A percentile compares a stretch with the other conserved stretches of the same genome.
Evolutionary conservation across 1,140 invertebrate species (phyloP).

Genomic region (Globodera rostochiensis): DNA sequence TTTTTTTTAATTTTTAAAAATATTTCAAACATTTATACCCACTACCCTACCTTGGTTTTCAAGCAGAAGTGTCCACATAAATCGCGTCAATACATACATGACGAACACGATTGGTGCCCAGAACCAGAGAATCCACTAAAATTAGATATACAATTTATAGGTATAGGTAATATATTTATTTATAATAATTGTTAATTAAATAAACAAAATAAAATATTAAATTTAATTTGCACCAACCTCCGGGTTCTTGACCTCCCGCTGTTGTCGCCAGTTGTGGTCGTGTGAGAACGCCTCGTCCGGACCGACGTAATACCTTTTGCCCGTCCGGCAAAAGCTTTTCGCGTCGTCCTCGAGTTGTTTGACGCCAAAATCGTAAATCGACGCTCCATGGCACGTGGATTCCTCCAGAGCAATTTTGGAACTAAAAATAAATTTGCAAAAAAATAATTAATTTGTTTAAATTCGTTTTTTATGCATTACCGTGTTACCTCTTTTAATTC

Average conservation of each 20-base stretch:
- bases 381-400: slow-evolving; percentile 30
- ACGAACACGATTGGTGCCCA: slow-evolving; percentile 42
- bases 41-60: slow-evolving; percentile 34
- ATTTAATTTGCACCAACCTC: slow-evolving; percentile 21
- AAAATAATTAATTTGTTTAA: too few relatives aligned
- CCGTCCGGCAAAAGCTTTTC: slow-evolving; percentile 42
- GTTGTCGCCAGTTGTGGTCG: slow-evolving; percentile 28
- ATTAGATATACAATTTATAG: too few relatives aligned
- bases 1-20: too few relatives aligned
- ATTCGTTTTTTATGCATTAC: too few relatives aligned
- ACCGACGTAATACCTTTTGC: slow-evolving; percentile 37
- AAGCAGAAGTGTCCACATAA: slow-evolving; percentile 37
- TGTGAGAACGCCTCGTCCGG: slow-evolving; percentile 34
- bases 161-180: too few relatives aligned
- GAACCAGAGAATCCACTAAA: slow-evolving; percentile 41
- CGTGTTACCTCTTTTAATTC: too few relatives aligned
- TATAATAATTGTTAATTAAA: not conserved
- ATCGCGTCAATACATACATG: slow-evolving; percentile 40
- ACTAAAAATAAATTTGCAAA: not conserved
- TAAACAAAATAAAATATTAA: slow-evolving; percentile 5
- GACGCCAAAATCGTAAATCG: slow-evolving; percentile 40
- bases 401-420: slow-evolving; percentile 41
- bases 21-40: not conserved
- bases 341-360: slow-evolving; percentile 40
- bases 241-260: slow-evolving; percentile 39